These are phyloP conservation scores for Halichondria panicea DNA, from an alignment of 37 sponge, comb jelly and placozoan genomes.

Conservation along the genomic window DNA sequence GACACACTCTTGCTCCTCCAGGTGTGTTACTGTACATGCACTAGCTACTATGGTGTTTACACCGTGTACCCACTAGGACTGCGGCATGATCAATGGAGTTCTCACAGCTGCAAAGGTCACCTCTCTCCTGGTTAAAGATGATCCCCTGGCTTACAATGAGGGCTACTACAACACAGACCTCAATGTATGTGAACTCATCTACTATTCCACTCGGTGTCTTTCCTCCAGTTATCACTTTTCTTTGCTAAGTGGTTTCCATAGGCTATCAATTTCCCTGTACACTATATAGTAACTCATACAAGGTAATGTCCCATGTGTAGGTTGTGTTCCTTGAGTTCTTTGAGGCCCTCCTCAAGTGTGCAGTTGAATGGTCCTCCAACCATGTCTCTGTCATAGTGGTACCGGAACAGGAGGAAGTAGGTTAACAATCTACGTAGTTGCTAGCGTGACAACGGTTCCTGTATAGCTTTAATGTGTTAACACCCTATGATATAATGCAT, in stretches of 20 bases:
- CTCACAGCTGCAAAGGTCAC: conserved; percentile 16
- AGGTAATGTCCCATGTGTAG: conserved; percentile 6
- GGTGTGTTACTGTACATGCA: neutral
- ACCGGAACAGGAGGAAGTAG: no score
- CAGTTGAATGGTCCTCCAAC: conserved; percentile 18
- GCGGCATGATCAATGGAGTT: conserved; percentile 10
- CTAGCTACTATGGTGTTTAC: neutral
- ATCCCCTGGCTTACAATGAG: conserved; percentile 40
- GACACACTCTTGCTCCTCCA: conserved; percentile 22
- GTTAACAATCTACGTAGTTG: no score
- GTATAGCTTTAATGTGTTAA: no score
- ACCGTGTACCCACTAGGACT: conserved; percentile 15
- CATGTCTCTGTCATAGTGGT: no score
- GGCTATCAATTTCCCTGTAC: neutral
- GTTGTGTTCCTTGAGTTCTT: conserved; percentile 59
- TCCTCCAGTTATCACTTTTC: no score
- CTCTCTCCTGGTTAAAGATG: conserved; percentile 13
- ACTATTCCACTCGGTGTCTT: no score
- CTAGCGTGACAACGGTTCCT: no score
- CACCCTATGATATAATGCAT: no score
- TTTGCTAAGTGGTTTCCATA: neutral
- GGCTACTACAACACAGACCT: conserved; percentile 37
- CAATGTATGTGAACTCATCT: conserved; percentile 11
- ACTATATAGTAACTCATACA: no score
- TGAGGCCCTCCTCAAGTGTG: conserved; percentile 40